Base-by-base conservation (phyloP, 2,113 vertebrate genomes). In the Tragelaphus scriptus region DNA sequence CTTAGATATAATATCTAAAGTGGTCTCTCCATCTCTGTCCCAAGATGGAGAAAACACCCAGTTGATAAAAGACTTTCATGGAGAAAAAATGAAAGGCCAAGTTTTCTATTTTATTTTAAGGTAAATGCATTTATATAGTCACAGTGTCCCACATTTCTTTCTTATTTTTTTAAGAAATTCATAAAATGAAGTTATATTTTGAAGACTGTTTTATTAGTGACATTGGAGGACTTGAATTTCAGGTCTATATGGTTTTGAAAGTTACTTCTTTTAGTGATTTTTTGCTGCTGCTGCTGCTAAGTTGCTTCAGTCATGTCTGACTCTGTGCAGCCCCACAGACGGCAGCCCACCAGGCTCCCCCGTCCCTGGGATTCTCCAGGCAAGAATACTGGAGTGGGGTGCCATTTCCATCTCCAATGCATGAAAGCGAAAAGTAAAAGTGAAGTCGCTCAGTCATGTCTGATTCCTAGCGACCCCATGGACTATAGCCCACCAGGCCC, bases 151-250 rank as follows among this genome's bases (percentile, higher is more conserved):
- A 11, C 65, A 58, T 65, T 88, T 82, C 16, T 85, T 19, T 55
- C 59, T 59, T 94, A 68, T 17, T 17, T 93, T 93, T 95, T 95
- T 79, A 40, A 87, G 95, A 96, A 65, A 77, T n/a, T 85, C 53
- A 82, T 14, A 30, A 92, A 91, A 84, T 90, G 44, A 86, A 95
- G n/a, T n/a, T 40, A 40, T 75, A 75, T 89, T 92, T 95, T 44
- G 44, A 30, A 84, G 58, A 30, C 6, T 82, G 19, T 88, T 90
- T 13, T 21, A 36, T 94, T 63, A 81, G 19, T 94, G 79, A 55
- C 53, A 63, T 30, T 61, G 44, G 47, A n/a, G 47, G 59, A 26
- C 36, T 79, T 49, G 58, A 91, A 15, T 81, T 90, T 71, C 19
- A 82, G 28, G 40, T 47, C 55, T 79, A 1, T 3, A 5, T 5